phyloP scores from a whole-genome alignment of 1,140 invertebrate species.

The Steinernema feltiae region DNA sequence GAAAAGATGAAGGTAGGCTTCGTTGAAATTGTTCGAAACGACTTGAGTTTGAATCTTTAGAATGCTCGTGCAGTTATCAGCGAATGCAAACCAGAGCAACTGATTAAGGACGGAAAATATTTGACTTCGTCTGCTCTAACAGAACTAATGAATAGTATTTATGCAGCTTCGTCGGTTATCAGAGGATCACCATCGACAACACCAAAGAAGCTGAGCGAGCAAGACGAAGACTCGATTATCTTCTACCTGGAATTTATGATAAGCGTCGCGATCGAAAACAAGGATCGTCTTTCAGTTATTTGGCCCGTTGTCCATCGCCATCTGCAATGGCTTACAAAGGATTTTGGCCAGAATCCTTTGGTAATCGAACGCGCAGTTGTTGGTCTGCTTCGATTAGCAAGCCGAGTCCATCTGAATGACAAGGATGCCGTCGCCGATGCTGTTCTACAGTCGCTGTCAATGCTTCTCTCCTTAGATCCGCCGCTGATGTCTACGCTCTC shows the following conservation, averaged over 20 bases:
- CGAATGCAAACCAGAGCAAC: conserved; percentile 79
- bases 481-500: conserved; percentile 69
- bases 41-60: no score
- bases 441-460: conserved; percentile 66
- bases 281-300: conserved; percentile 75
- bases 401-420: conserved; percentile 62
- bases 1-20: conserved; percentile 47
- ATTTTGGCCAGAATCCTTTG: conserved; percentile 61
- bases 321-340: conserved; percentile 40
- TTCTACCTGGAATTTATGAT: conserved; percentile 87
- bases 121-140: conserved; percentile 75
- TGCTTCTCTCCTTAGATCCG: conserved; percentile 70
- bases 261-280: conserved; percentile 85
- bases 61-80: conserved; percentile 64
- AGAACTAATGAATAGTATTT: conserved; percentile 66
- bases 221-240: conserved; percentile 80
- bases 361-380: conserved; percentile 79
- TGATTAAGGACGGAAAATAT: conserved; percentile 93
- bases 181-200: background rate
- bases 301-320: conserved; percentile 78
- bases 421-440: conserved; percentile 50
- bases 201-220: conserved; percentile 52
- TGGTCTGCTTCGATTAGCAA: conserved; percentile 76
- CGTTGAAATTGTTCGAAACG: no score
- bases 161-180: background rate